Evolutionary conservation across 2,888 invertebrate genomes (phyloP), one percentile per base, ranked within the genome.

Genomic region (Sarcophaga carnaria): DNA sequence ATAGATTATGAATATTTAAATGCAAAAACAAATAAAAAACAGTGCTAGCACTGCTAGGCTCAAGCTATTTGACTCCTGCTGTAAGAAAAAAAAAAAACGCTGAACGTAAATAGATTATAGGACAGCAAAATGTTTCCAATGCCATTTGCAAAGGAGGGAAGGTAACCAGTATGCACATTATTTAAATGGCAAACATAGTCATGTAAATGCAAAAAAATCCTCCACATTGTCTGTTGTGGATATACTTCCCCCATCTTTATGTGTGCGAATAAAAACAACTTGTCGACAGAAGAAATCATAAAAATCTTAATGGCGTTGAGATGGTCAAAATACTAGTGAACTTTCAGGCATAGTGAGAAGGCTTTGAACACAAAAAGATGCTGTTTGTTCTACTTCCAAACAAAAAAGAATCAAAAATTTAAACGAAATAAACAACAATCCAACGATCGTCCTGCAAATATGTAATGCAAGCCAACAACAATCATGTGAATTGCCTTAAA

Each of bases 1-100:
- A 92, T 92, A 92, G 92, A 92, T 92, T 92, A 92, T 92, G 92
- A 87, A 75, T 87, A 79, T 84, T 87, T 87, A 72, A 84, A 80
- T 72, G 75, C 78, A 76, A 62, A 49, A 76, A 62, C 6, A 37
- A 37, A 10, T 0, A 37, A 37, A 37, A 37, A 37, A 37, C 10
- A 37, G 8, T 37, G 37, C 37, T 2, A 37, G 67, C 69, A 70
- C 71, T 76, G 74, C 74, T 84, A 70, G 87, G 87, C 63, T 87
- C 83, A 89, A 90, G 88, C 89, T 87, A 90, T 90, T 90, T 90
- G 90, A 90, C 90, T 90, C 90, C 90, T 90, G 90, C 90, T 89
- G 88, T 75, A 87, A 83, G 37, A 37, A 78, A 76, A 60, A 37
- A 80, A 76, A 60, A 77, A 47, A 54, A 59, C 37, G 0, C 64